phyloP scores from a whole-genome alignment of 2,113 vertebrate species.

The Urocitellus parryii region DNA sequence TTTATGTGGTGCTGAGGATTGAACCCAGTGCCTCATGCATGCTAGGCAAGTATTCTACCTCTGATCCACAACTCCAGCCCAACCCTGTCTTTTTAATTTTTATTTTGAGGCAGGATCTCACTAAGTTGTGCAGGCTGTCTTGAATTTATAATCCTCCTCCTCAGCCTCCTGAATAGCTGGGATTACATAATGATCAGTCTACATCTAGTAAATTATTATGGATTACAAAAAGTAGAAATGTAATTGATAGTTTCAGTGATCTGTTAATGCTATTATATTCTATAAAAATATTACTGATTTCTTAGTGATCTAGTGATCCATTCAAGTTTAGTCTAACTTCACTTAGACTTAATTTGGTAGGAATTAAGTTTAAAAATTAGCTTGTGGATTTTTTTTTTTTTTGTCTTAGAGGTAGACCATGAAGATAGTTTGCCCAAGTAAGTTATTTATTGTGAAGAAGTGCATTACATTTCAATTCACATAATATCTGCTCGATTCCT shows the following conservation, averaged over 20 bases:
- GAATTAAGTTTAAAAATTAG: not conserved
- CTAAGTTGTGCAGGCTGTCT: not conserved
- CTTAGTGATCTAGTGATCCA: not conserved
- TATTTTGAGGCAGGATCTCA: not conserved
- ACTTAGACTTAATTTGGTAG: not conserved
- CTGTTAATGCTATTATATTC: not conserved
- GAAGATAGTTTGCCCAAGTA: constrained; percentile 1
- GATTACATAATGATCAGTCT: not conserved
- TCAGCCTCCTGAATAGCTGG: not conserved
- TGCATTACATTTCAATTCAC: not conserved
- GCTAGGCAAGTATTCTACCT: no score
- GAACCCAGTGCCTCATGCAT: no score
- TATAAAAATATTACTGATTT: constrained; percentile 28
- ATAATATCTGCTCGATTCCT: constrained; percentile 9
- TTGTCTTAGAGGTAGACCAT: not conserved
- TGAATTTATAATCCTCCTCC: not conserved
- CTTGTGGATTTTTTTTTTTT: constrained; percentile 5
- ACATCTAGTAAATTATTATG: constrained; percentile 6
- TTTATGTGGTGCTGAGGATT: no score
- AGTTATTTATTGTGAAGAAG: constrained; percentile 37
- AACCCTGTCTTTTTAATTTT: not conserved
- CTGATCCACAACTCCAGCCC: no score
- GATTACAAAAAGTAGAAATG: not conserved
- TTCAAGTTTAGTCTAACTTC: constrained; percentile 42
- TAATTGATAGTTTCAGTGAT: not conserved